Percentiles rank a stretch among this genome's conserved stretches.
These are phyloP conservation scores for Pristionchus exspectatus DNA, from an alignment of 2,888 invertebrate genomes.

Conservation along the genomic window DNA sequence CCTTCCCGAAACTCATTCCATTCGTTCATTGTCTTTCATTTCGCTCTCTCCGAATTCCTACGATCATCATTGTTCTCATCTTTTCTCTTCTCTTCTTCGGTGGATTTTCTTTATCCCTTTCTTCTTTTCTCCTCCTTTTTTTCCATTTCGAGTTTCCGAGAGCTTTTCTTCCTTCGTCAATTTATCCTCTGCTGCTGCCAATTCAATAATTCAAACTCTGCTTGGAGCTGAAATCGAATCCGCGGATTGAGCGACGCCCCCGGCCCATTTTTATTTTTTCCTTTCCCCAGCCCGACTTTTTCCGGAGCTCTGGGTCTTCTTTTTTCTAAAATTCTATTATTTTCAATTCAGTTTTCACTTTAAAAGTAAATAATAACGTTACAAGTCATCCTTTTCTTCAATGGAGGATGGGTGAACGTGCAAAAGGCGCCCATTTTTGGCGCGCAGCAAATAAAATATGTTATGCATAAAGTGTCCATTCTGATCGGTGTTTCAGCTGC, in stretches of 20 bases:
- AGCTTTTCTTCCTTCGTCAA: background rate
- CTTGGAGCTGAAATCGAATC: conserved; percentile 34
- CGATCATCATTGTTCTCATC: background rate
- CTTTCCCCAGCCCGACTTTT: background rate
- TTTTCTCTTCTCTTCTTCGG: background rate
- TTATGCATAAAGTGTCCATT: background rate
- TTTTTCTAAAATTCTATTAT: background rate
- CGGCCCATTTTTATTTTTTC: background rate
- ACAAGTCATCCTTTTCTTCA: background rate
- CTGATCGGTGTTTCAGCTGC: background rate
- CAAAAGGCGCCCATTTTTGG: background rate
- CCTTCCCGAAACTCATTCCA: background rate
- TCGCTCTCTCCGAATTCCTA: background rate
- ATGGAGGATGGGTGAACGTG: background rate
- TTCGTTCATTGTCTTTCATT: conserved; percentile 18
- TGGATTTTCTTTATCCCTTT: background rate
- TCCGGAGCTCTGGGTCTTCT: background rate
- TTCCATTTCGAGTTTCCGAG: background rate
- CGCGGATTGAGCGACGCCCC: background rate
- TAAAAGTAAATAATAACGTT: background rate
- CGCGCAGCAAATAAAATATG: background rate
- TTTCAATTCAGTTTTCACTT: background rate
- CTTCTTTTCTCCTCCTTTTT: background rate
- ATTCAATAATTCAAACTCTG: conserved; percentile 42
- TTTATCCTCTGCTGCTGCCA: background rate